Base-by-base conservation (phyloP, 2,797 vertebrate genomes). In the Clarias fuscus region DNA sequence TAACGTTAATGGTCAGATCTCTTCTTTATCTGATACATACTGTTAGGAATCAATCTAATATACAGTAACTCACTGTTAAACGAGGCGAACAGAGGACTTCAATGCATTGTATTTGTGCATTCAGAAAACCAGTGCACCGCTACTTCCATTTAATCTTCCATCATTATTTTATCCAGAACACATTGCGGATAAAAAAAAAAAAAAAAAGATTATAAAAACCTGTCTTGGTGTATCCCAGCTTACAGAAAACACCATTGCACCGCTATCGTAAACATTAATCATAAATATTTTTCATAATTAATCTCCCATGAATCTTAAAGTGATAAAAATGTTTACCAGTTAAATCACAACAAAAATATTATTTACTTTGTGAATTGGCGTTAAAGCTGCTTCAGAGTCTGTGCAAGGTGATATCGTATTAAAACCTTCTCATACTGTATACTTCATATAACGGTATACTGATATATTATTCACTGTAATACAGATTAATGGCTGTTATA, bases 401-500 rank as follows among this genome's bases (percentile, higher is more conserved):
- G 30, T 82, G 22, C 70, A 68, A 58, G 5, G 56, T 53, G 62
- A 79, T 72, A 76, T 76, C 4, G 53, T 40, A 18, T 70, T 15
- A 83, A 13, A 11, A 61, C 64, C 76, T 71, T 75, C 75, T 62
- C 75, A 77, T 82, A 68, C 37, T 65, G 78, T 48, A 81, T 20
- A 30, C 40, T 84, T 37, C 37, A 37, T 33, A 33, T 37, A 37
- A 37, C 58, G 33, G 33, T 56, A 78, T 61, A 85, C 40, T 75
- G 81, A 72, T 76, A 76, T 59, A 18, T 80, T 58, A 68, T 83
- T 64, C 27, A 27, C 62, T 85, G 18, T 61, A 84, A 86, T 85
- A 73, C 59, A 58, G 43, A 78, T 79, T 37, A 84, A 86, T 84
- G 80, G 88, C 13, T 56, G 53, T 14, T 56, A 64, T 65, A 48